phyloP scores from a whole-genome alignment of 1,140 invertebrate genomes.

The Hermetia illucens region DNA sequence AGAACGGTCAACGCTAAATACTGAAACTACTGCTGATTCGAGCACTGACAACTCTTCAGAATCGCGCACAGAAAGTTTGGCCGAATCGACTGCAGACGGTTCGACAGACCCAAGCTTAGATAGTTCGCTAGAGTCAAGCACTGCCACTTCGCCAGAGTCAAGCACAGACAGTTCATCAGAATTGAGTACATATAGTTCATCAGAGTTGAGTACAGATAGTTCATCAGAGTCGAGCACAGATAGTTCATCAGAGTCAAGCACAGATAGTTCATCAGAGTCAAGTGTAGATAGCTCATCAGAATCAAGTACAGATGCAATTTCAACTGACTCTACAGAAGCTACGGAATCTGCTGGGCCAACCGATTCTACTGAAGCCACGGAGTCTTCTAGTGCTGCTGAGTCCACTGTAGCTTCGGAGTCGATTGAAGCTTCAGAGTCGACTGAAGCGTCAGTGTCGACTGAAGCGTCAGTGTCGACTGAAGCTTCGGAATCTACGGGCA shows the following conservation, averaged over 20 bases:
- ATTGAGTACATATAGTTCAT: no score
- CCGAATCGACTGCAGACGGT: no score
- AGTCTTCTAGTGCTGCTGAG: slow-evolving; percentile 10
- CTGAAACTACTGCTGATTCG: no score
- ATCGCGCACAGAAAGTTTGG: no score
- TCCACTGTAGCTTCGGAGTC: slow-evolving; percentile 12
- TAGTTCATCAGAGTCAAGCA: no score
- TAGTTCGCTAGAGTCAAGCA: no score
- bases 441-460: slow-evolving; percentile 12
- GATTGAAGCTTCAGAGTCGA: slow-evolving; percentile 9
- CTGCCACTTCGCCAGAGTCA: neutral
- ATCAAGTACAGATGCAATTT: slow-evolving; percentile 3
- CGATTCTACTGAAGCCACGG: slow-evolving; percentile 9
- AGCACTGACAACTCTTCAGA: no score
- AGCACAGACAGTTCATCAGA: neutral
- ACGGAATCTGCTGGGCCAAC: slow-evolving; percentile 11
- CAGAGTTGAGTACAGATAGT: no score
- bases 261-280: neutral
- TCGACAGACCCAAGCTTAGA: no score
- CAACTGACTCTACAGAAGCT: slow-evolving; percentile 9
- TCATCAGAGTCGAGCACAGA: no score
- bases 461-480: slow-evolving; percentile 11
- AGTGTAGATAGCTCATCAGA: neutral
- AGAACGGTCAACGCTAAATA: no score
- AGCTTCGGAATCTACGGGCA: slow-evolving; percentile 8